A percentile compares a stretch with the other conserved stretches of the same genome.
Evolutionary conservation across 2,888 invertebrate species (phyloP).

Genomic region (Agrenia bidenticulata): DNA sequence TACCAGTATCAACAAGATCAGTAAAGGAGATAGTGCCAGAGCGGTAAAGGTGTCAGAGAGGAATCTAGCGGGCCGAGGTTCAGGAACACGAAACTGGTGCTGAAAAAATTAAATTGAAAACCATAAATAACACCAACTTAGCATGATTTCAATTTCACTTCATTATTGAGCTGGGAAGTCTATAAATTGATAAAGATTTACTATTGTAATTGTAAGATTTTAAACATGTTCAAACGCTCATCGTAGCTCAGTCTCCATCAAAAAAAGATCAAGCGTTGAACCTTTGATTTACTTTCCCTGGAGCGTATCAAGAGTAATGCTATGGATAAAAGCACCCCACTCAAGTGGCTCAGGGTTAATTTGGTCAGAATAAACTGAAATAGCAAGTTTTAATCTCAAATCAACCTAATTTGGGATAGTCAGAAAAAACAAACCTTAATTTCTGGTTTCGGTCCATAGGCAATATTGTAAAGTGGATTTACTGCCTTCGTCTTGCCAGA

Average conservation of each 20-base stretch:
- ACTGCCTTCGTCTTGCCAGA: slow-evolving; percentile 56
- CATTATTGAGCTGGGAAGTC: no score
- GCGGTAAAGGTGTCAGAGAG: slow-evolving; percentile 90
- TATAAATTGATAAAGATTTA: no score
- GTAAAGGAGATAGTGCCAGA: slow-evolving; percentile 76
- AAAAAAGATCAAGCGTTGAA: not conserved
- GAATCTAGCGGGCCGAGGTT: slow-evolving; percentile 81
- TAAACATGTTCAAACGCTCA: not conserved
- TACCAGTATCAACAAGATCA: slow-evolving; percentile 74
- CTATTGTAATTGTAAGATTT: no score
- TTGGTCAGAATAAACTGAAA: not conserved
- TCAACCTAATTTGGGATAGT: no score
- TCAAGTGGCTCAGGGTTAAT: slow-evolving; percentile 2
- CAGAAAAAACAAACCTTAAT: slow-evolving; percentile 60
- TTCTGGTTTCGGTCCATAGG: slow-evolving; percentile 63
- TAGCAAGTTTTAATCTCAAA: no score
- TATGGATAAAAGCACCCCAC: not conserved
- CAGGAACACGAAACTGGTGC: slow-evolving; percentile 89
- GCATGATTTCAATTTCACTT: no score
- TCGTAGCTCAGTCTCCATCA: not conserved
- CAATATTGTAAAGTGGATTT: slow-evolving; percentile 53
- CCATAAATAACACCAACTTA: not conserved
- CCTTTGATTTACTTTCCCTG: not conserved
- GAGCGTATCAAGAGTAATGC: slow-evolving; percentile 1
- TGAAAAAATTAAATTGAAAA: no score